Base-by-base conservation (phyloP, 2,888 invertebrate genomes). In the Laothoe populi region DNA sequence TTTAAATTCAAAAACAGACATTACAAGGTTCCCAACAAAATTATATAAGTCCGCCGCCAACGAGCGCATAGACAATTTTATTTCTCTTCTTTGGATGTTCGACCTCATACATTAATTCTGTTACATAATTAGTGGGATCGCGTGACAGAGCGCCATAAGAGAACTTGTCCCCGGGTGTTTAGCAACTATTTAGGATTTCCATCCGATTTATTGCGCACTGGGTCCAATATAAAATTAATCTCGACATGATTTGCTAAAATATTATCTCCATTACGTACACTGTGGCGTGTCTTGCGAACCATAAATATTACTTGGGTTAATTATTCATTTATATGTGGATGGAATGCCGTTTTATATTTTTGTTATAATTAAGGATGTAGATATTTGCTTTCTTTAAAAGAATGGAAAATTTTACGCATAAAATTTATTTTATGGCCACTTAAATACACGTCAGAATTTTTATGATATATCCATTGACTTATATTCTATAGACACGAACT, bases 61-160 rank as follows among this genome's bases (percentile, higher is more conserved):
- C 53, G 19, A 31, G 53, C 31, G 19, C 19, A 53, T 53, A 53
- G 35, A 53, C 53, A 26, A 44, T 59, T 59, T 59, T 59, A 26
- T 59, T 59, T 42, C 24, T 24, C 26, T 44, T 26, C 26, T 46
- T 48, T n/a, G 23, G 23, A 48, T 48, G 45, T 61, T 45, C 45
- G 23, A 16, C 57, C 35, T 35, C 61, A 88, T 89, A 90, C 88
- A 89, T 90, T 81, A 75, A 78, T 77, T 81, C 72, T 71, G 80
- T 85, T 86, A 87, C 84, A 87, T 89, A 88, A 90, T 90, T 91
- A 90, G 82, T 74, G 69, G 78, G 68, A 69, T 92, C 77, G 92
- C 91, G 92, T 92, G 91, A 84, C 87, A 84, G 62, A 61, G 66
- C 68, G 70, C 86, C 82, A 87, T 92, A 86, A 91, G 78, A 77